A percentile compares a stretch with the other conserved stretches of the same genome.
Evolutionary conservation across 2,888 invertebrate species (phyloP).

Genomic region (Oxyscelio sp.): DNA sequence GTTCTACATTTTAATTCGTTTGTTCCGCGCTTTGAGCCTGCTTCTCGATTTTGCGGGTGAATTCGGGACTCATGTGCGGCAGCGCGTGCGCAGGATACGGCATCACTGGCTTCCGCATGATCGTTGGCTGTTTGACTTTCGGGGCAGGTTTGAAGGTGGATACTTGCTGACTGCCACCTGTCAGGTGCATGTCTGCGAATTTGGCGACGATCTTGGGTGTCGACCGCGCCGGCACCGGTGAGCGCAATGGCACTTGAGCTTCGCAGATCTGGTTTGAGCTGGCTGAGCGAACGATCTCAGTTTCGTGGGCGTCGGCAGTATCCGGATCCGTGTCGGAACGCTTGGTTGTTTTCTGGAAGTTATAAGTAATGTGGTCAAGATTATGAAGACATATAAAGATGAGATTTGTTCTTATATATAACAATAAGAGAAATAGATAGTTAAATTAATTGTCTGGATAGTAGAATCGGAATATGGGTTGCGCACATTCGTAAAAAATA

Average conservation of each 20-base stretch:
- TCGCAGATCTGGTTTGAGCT: constrained; percentile 85
- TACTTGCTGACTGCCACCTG: constrained; percentile 89
- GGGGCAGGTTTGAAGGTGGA: constrained; percentile 91
- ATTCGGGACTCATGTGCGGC: too few relatives aligned
- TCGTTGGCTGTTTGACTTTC: constrained; percentile 93
- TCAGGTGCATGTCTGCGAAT: constrained; percentile 91
- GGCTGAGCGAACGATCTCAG: constrained; percentile 83
- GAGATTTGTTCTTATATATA: too few relatives aligned
- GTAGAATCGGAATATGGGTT: too few relatives aligned
- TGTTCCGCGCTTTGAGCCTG: constrained; percentile 86
- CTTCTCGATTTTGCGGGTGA: too few relatives aligned
- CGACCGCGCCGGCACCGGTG: constrained; percentile 90
- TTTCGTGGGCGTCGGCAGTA: constrained; percentile 60
- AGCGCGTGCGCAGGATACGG: too few relatives aligned
- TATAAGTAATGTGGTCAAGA: too few relatives aligned
- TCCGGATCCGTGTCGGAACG: constrained; percentile 77
- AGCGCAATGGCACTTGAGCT: constrained; percentile 81
- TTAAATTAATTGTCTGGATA: too few relatives aligned
- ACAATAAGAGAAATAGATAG: too few relatives aligned
- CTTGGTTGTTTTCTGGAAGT: too few relatives aligned
- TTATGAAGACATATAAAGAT: too few relatives aligned
- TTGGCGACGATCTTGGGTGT: constrained; percentile 91
- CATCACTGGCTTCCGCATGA: constrained; percentile 92
- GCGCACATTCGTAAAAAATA: too few relatives aligned
- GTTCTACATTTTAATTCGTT: constrained; percentile 79